Evolutionary conservation across 2,113 vertebrate genomes (phyloP).

Genomic region (Odontesthes bonariensis): DNA sequence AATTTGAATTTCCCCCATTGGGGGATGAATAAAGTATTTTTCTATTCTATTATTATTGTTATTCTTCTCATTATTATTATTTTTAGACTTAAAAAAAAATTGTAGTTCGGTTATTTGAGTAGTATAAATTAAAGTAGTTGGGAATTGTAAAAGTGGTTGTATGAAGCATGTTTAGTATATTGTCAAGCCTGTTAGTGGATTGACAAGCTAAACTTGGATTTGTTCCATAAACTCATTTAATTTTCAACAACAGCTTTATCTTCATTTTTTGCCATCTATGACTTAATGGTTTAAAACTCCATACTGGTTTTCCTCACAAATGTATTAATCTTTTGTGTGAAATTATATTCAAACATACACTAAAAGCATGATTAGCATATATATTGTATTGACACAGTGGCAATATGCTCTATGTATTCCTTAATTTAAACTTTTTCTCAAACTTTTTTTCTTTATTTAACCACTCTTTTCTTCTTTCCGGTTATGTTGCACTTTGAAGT

Average conservation of each 20-base stretch:
- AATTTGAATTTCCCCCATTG: no score
- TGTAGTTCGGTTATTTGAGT: no score
- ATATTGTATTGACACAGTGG: slow-evolving; percentile 79
- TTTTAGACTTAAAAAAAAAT: no score
- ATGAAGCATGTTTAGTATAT: no score
- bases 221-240: background rate
- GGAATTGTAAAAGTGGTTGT: no score
- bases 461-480: background rate
- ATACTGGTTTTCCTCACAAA: slow-evolving; percentile 44
- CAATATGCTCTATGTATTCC: slow-evolving; percentile 58
- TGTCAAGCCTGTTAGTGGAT: no score
- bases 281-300: slow-evolving; percentile 56
- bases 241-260: slow-evolving; percentile 14
- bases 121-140: no score
- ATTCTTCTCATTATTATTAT: no score
- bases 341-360: slow-evolving; percentile 74
- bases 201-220: background rate
- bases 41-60: no score
- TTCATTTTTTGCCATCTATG: slow-evolving; percentile 26
- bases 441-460: slow-evolving; percentile 17
- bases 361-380: slow-evolving; percentile 80
- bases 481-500: slow-evolving; percentile 63
- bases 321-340: slow-evolving; percentile 62
- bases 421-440: slow-evolving; percentile 47
- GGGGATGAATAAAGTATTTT: no score